Base-by-base conservation (phyloP, 2,888 invertebrate genomes). In the Pomacea canaliculata region DNA sequence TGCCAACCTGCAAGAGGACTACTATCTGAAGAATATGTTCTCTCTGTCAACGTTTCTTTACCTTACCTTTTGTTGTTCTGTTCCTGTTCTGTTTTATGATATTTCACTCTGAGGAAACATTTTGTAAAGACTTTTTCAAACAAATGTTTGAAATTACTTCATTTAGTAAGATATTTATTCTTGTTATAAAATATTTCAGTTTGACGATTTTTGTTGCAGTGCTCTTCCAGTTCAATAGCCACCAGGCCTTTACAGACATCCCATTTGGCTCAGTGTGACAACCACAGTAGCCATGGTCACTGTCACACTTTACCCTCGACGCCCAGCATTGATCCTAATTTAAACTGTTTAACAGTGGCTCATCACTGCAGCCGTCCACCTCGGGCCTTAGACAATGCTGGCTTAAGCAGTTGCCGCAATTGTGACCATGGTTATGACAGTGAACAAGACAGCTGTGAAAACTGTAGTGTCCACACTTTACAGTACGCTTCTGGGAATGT, bases 401-500 rank as follows among this genome's bases (percentile, higher is more conserved):
- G 63, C 19, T n/a, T 63, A n/a, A 63, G 63, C 19, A 63, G 63
- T 19, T 51, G 70, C 76, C 67, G 83, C 62, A 81, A 82, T 66
- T 94, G 94, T 89, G 97, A 97, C 91, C 96, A 95, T 86, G 96
- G 96, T 65, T 97, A 96, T 90, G 96, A 95, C 37, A 96, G 96
- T 18, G 96, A 96, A 80, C 94, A 94, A 83, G 95, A 89, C 46
- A 87, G 87, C 71, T 89, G 95, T 87, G 94, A 94, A 76, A 94
- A 94, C 72, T 95, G 95, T 46, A 96, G 96, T 83, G 92, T 95
- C 79, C 94, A 94, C 83, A 96, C 95, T 89, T 96, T 96, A 7
- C 95, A 96, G 0, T 97, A 96, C 88, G 96, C 96, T 56, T 96
- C 96, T 0, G 97, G 96, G 89, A 94, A 96, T 74, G 96, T 96